These are phyloP conservation scores for Gulo gulo DNA, from an alignment of 2,113 vertebrate species.

Conservation along the genomic window DNA sequence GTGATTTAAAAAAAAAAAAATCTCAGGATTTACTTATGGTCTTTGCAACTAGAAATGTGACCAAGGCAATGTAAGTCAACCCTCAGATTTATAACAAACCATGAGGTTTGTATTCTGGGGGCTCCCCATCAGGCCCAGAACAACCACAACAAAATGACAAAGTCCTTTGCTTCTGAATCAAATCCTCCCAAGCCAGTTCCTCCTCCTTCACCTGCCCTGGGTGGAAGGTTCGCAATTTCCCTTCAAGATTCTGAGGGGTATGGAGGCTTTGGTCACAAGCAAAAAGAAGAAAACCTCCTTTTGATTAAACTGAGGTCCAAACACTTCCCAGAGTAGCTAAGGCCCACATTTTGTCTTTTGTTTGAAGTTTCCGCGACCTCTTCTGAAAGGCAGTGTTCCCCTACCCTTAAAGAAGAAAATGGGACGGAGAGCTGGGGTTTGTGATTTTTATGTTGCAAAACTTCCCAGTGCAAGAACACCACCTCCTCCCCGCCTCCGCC, in stretches of 20 bases:
- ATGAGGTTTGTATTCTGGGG: neutral
- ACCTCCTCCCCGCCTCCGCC: neutral
- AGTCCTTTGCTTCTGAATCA: neutral
- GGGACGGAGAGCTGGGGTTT: neutral
- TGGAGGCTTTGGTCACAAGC: neutral
- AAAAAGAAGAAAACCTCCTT: neutral
- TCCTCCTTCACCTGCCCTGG: neutral
- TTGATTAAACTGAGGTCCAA: constrained; percentile 4
- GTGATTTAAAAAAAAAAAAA: neutral
- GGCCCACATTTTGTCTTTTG: constrained; percentile 5
- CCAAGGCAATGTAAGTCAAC: neutral
- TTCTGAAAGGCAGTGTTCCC: neutral
- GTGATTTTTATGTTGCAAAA: constrained; percentile 21
- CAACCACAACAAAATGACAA: neutral
- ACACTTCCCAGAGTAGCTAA: neutral
- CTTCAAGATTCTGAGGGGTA: neutral
- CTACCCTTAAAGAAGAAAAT: neutral
- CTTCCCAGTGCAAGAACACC: neutral
- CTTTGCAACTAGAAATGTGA: neutral
- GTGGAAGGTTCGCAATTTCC: neutral
- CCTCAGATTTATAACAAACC: neutral
- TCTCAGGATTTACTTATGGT: neutral
- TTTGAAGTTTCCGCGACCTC: neutral
- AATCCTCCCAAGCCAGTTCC: neutral
- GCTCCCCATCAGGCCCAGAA: neutral